Evolutionary conservation across 1,140 invertebrate species (phyloP), one percentile per base, ranked within the genome.

Genomic region (Cotesia glomerata): DNA sequence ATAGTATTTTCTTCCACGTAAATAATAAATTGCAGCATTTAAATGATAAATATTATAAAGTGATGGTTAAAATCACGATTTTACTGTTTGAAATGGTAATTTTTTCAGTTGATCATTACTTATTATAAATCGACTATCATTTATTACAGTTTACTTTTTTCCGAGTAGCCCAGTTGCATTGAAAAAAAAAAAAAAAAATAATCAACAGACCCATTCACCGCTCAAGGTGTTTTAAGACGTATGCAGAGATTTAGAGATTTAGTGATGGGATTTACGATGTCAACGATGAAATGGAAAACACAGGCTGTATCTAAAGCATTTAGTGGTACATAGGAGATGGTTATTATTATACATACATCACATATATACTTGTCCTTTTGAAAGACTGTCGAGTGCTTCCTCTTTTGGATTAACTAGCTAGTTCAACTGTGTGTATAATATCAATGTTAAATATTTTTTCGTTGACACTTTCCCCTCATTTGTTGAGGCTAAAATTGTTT

Each of bases 221-320:
- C 69, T 61, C 77, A 81, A 81, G 78, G 75, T 81, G 80, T 76
- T 61, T 64, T 61, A 26, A 77, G 76, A 81, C 80, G 69, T 72
- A 36, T 68, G 66, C 4, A 58, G 39, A 36, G 52, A 76, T 62
- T 76, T 66, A 18, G 61, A 35, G 75, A 78, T 79, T 77, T 66
- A 63, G 76, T 45, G 26, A 26, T 26, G 75, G 74, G 78, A 80
- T 81, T 81, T 79, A 70, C 74, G 71, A 58, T 4, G 73, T 63
- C 75, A 62, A 72, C 78, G 74, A 74, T 76, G 68, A 78, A 73
- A 78, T 69, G 75, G 79, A 75, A 79, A 79, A 80, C 76, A 78
- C 72, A 71, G 74, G 61, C 72, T 71, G 52, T 35, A 49, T 64
- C 14, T 61, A 61, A 64, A 34, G 56, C 54, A 58, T 58, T 7